Base-by-base conservation (phyloP, 2,113 vertebrate species). In the Excalfactoria chinensis region DNA sequence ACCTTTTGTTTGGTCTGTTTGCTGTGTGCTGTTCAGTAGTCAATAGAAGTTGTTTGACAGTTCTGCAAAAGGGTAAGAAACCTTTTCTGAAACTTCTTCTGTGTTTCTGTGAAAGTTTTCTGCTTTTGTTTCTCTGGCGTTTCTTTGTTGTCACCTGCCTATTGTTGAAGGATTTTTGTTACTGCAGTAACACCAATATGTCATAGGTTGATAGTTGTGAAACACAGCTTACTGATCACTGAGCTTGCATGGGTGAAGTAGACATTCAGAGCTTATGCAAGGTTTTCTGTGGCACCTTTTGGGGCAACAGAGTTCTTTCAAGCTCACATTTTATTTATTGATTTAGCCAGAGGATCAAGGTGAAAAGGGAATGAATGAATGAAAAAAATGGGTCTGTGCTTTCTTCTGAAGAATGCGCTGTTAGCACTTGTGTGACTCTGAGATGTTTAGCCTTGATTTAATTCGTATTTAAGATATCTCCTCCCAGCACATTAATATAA, bases 1-100 rank as follows among this genome's bases (percentile, higher is more conserved):
- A 83, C 67, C 96, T 97, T 98, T 98, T 98, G 97, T 98, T 95
- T 89, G 74, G 64, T 59, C 53, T 98, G 93, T 97, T 98, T 97
- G 96, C 95, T 67, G 74, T 93, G 95, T 90, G 92, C 97, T 97
- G 94, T 98, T 98, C 94, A 74, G 90, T 96, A 96, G 95, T 97
- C 96, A 93, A 92, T 93, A 88, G 84, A 62, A 95, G 86, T 96
- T 95, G 90, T 84, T 97, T 97, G 97, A 89, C 19, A 25, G 94
- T 82, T 96, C 90, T 93, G 94, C 75, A 84, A 53, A 96, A 92
- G 96, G 72, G 69, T 96, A 83, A 90, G 84, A 60, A 95, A 93
- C 63, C 89, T 97, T 96, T 96, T 91, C 84, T 85, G 96, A 93
- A 97, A 96, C 97, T 93, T 96, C 91, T 93, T 87, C 75, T 85